phyloP scores from a whole-genome alignment of 1,140 invertebrate genomes.

The Drosophila athabasca region DNA sequence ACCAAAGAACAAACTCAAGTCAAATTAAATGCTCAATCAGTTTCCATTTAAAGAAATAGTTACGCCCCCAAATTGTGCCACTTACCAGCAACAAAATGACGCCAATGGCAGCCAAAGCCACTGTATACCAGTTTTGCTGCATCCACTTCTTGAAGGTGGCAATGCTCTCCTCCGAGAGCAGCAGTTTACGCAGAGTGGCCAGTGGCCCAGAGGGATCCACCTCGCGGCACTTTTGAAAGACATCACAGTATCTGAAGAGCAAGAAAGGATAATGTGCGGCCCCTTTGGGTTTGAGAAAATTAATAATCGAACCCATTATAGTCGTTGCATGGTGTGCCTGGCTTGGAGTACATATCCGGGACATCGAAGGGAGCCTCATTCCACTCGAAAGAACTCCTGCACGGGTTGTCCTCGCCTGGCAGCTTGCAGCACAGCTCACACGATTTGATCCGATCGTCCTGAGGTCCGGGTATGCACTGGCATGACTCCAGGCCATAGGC shows the following conservation, averaged over 20 bases:
- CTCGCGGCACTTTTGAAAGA: conserved; percentile 98
- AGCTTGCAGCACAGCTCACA: conserved; percentile 95
- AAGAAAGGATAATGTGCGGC: neutral
- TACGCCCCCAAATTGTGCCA: neutral
- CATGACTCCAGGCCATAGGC: conserved; percentile 98
- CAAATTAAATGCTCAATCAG: neutral
- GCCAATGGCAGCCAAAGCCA: conserved; percentile 89
- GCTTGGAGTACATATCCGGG: conserved; percentile 96
- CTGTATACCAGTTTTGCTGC: conserved; percentile 93
- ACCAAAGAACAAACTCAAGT: conserved; percentile 14
- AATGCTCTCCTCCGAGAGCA: conserved; percentile 94
- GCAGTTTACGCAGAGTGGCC: conserved; percentile 93
- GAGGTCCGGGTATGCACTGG: conserved; percentile 91
- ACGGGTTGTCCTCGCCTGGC: conserved; percentile 92
- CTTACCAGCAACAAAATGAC: conserved; percentile 91
- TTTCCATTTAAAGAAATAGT: too few relatives aligned
- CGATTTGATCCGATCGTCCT: conserved; percentile 91
- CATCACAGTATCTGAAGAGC: conserved; percentile 94
- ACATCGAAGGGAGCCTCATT: conserved; percentile 94
- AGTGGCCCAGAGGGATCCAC: conserved; percentile 97
- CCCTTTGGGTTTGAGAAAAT: neutral
- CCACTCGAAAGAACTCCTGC: conserved; percentile 95
- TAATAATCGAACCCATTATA: conserved; percentile 90
- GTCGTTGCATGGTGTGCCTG: conserved; percentile 98
- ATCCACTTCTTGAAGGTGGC: conserved; percentile 94